Base-by-base conservation (phyloP, 2,888 invertebrate genomes). In the Clivina fossor region DNA sequence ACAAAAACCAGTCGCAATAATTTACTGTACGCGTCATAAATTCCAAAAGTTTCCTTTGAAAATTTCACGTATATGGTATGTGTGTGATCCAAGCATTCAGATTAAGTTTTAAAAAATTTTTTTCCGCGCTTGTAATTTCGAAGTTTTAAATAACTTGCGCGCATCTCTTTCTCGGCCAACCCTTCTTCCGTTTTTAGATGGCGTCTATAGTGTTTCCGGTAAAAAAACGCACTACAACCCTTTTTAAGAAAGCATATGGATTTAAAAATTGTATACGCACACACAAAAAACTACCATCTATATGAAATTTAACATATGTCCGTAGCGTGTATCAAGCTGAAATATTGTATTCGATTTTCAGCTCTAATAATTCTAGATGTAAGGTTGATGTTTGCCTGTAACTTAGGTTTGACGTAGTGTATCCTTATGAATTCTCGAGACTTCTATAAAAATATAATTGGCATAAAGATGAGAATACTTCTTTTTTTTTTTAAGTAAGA, bases 141-240 rank as follows among this genome's bases (percentile, higher is more conserved):
- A 30, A 19, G 30, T 47, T 47, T 47, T 47, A 47, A 47, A 47
- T 47, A 47, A 47, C 47, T 20, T 35, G n/a, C n/a, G n/a, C n/a
- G n/a, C n/a, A n/a, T n/a, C n/a, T n/a, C n/a, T n/a, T n/a, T n/a
- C n/a, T n/a, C n/a, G n/a, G n/a, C n/a, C 40, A 40, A 32, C 35
- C 48, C 43, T 24, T 33, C 51, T 51, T 51, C 51, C 51, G 50
- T 51, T 51, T 48, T 37, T 48, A 48, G 40, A 40, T 50, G 50
- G 50, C 43, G 51, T 51, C 51, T 51, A 41, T 20, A 32, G 24
- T 20, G 22, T 51, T 51, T 51, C 51, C 51, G 51, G 51, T 51
- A 22, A 51, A 50, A 50, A 50, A 40, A 38, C n/a, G n/a, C n/a
- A n/a, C n/a, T 50, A n/a, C 50, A 50, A 50, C 51, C 51, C 51